Evolutionary conservation across 2,113 vertebrate species (phyloP).

Genomic region (Benitochromis conjunctus): DNA sequence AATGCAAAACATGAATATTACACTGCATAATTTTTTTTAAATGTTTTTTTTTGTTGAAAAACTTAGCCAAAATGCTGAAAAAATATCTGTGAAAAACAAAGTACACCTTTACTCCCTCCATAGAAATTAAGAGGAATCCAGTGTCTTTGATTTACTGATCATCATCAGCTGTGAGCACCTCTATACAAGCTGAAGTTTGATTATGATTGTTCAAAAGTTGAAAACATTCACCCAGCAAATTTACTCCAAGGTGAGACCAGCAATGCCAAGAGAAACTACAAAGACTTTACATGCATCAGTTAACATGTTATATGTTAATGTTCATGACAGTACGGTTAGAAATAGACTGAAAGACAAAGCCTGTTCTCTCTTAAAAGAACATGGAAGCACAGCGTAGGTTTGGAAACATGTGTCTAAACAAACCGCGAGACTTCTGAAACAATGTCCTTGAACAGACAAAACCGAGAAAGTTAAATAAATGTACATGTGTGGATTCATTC

Average conservation of each 20-base stretch:
- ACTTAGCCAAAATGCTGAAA: not conserved
- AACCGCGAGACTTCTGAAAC: not conserved
- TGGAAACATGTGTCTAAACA: not conserved
- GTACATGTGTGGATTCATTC: too few species aligned
- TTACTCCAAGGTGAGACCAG: not conserved
- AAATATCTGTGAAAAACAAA: not conserved
- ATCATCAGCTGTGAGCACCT: not conserved
- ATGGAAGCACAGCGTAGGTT: not conserved
- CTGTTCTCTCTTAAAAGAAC: too few species aligned
- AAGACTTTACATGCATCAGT: not conserved
- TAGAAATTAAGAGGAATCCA: not conserved
- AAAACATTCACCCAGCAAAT: not conserved
- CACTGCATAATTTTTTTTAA: not conserved
- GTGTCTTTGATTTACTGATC: not conserved
- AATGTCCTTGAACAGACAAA: not conserved
- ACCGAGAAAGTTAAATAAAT: too few species aligned
- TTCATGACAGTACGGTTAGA: not conserved
- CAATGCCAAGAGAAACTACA: not conserved
- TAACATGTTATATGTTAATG: not conserved
- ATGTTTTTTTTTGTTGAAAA: not conserved
- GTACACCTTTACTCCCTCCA: not conserved
- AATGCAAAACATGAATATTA: not conserved
- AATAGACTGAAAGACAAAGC: not conserved
- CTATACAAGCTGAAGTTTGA: not conserved
- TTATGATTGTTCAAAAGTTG: not conserved